Base-by-base conservation (phyloP, 2,888 invertebrate genomes). In the Drosophila yooni region DNA sequence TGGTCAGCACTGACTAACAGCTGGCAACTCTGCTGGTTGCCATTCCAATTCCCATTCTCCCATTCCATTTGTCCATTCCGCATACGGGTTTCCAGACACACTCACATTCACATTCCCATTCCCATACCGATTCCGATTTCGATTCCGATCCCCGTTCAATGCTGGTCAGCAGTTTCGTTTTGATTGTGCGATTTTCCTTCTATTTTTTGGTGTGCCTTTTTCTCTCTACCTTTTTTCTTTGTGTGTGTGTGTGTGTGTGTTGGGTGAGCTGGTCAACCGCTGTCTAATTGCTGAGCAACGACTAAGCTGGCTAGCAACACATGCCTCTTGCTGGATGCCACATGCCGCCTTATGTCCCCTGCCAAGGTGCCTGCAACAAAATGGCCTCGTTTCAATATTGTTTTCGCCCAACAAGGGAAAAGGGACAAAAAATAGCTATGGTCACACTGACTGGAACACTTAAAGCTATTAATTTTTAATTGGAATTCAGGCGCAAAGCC, bases 151-250 rank as follows among this genome's bases (percentile, higher is more conserved):
- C 43, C 66, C 61, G 64, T 73, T 79, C 83, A 67, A 72, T 81
- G 77, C 81, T 88, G 89, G 87, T 84, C 89, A 88, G 87, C 87
- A 85, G 79, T 85, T 88, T 88, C 81, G 71, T 68, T 88, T 82
- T 88, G 87, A 88, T 88, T 87, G 87, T 88, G 62, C 89, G 76
- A 79, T 79, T 86, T 80, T 88, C 79, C 75, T 8, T 81, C 79
- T 68, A 76, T 6, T 46, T 21, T 46, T 46, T 79, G 60, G 83
- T 78, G 57, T 80, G 70, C 77, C 74, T 61, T 77, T 83, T 61
- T 75, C 66, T 54, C 54, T 60, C 64, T 60, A 65, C n/a, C 29
- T 43, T 58, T 79, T 58, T 34, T 50, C 53, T 48, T 4, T 48
- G 51, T 62, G 59, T 68, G 57, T 80, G 52, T 15, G 53, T 36